Evolutionary conservation across 2,113 vertebrate species (phyloP).

Genomic region (Apus apus): DNA sequence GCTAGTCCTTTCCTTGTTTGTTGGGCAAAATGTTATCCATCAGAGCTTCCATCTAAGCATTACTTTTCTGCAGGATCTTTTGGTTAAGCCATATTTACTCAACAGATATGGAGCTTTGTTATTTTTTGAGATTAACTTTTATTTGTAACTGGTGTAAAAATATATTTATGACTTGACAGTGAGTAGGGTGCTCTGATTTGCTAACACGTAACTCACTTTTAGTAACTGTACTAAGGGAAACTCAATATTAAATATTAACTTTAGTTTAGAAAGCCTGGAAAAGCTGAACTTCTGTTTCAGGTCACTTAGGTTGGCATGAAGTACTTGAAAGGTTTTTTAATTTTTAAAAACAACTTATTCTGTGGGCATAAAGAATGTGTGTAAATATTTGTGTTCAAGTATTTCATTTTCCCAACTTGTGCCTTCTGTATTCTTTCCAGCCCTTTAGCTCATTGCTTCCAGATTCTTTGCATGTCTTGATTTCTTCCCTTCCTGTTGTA

Average conservation of each 20-base stretch:
- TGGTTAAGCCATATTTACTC: neutral
- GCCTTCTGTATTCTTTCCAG: neutral
- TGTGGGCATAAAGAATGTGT: neutral
- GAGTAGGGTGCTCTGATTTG: neutral
- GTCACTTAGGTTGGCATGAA: neutral
- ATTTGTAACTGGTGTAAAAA: neutral
- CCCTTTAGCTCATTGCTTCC: neutral
- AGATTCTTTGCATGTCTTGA: neutral
- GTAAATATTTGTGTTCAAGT: conserved; percentile 7
- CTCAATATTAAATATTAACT: conserved; percentile 1
- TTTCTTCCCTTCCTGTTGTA: neutral
- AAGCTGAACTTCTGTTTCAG: neutral
- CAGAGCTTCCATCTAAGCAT: neutral
- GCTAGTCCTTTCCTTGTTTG: neutral
- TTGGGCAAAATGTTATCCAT: neutral
- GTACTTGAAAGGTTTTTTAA: neutral
- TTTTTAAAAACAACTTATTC: neutral
- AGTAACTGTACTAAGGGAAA: neutral
- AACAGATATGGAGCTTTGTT: neutral
- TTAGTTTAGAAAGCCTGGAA: neutral
- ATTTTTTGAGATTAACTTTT: neutral
- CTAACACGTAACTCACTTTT: neutral
- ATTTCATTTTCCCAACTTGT: neutral
- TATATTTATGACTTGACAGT: neutral
- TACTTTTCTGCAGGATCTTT: neutral